Evolutionary conservation across 2,888 invertebrate species (phyloP).

Genomic region (Polyommatus iphigenia): DNA sequence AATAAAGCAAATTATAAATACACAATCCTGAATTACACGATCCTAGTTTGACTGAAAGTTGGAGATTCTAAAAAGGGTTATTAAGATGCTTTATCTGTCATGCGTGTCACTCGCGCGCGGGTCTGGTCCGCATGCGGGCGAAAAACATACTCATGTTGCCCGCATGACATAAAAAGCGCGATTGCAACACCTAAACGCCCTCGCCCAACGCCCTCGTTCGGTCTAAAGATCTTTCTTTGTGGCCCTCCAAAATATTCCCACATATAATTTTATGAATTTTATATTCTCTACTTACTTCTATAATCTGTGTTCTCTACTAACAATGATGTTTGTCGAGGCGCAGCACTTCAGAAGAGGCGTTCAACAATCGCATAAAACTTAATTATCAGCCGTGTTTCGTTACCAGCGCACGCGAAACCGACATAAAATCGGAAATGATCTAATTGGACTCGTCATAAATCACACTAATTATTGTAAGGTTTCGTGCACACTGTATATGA

Average conservation of each 20-base stretch:
- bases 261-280: background rate
- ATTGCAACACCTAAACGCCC: too few relatives aligned
- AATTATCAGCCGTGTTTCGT: slow-evolving; percentile 10
- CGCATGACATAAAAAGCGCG: too few relatives aligned
- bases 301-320: background rate
- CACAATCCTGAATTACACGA: too few relatives aligned
- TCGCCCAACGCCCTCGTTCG: too few relatives aligned
- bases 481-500: background rate
- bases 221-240: background rate
- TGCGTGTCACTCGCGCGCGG: too few relatives aligned
- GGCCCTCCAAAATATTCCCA: background rate
- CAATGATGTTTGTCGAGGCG: background rate
- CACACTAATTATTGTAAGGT: slow-evolving; percentile 15
- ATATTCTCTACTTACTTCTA: background rate
- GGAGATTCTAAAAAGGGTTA: too few relatives aligned
- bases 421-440: slow-evolving; percentile 15
- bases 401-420: background rate
- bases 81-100: too few relatives aligned
- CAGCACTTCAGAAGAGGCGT: background rate
- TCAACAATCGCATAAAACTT: slow-evolving; percentile 16
- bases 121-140: too few relatives aligned
- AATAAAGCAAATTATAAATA: too few relatives aligned
- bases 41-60: too few relatives aligned
- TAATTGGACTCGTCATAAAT: slow-evolving; percentile 22
- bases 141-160: too few relatives aligned